A percentile compares a stretch with the other conserved stretches of the same genome.
Evolutionary conservation across 2,888 invertebrate genomes (phyloP).

Genomic region (Acholoe squamosa): DNA sequence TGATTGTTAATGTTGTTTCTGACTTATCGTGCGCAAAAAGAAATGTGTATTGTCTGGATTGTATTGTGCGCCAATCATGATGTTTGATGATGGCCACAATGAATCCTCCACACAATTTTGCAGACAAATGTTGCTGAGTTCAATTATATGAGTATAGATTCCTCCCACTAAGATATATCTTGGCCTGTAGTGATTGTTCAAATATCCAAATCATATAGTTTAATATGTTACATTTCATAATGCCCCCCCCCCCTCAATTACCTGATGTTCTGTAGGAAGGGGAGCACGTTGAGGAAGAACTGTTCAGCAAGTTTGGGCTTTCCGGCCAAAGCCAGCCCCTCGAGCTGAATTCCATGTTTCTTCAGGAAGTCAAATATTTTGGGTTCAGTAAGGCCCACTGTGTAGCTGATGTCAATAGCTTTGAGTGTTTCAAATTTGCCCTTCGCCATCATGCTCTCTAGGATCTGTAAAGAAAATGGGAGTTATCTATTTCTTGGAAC

Average conservation of each 20-base stretch:
- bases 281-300: slow-evolving; percentile 97
- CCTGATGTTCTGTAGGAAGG: slow-evolving; percentile 95
- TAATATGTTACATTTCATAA: background rate
- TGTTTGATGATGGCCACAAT: no score
- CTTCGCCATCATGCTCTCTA: slow-evolving; percentile 94
- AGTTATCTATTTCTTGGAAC: no score
- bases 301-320: slow-evolving; percentile 99
- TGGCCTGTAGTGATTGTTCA: no score
- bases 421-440: slow-evolving; percentile 90
- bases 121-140: no score
- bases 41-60: no score
- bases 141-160: no score
- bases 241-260: slow-evolving; percentile 82
- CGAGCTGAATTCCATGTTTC: slow-evolving; percentile 93
- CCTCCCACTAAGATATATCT: no score
- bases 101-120: no score
- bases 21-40: no score
- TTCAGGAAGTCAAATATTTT: slow-evolving; percentile 95
- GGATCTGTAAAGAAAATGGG: slow-evolving; percentile 86
- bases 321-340: slow-evolving; percentile 94
- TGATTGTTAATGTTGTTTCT: no score
- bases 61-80: no score
- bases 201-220: no score
- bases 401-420: slow-evolving; percentile 95
- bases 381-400: slow-evolving; percentile 97